Evolutionary conservation across 2,888 invertebrate species (phyloP).

Genomic region (Sclerodermus sp.): DNA sequence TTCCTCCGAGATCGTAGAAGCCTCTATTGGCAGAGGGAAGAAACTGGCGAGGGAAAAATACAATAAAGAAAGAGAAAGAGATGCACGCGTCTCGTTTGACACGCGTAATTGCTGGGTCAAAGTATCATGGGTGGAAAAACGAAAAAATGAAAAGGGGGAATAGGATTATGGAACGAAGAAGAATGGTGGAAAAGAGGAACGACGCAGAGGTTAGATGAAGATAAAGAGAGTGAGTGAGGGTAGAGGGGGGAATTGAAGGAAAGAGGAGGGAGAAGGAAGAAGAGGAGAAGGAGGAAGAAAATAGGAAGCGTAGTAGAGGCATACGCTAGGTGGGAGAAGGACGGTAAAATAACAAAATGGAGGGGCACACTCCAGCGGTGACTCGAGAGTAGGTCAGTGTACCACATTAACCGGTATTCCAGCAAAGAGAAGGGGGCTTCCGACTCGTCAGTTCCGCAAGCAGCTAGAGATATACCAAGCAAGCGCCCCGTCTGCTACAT

Average conservation of each 20-base stretch:
- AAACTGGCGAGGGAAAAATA: background rate
- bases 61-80: background rate
- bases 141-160: background rate
- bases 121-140: too few species aligned
- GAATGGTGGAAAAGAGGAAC: conserved; percentile 6
- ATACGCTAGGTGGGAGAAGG: conserved; percentile 23
- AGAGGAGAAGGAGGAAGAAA: conserved; percentile 13
- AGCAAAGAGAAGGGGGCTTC: conserved; percentile 40
- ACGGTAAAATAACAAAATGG: conserved; percentile 35
- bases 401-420: conserved; percentile 53
- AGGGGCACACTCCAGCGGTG: conserved; percentile 35
- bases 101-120: too few species aligned
- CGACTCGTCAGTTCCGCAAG: conserved; percentile 50
- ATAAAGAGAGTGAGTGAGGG: conserved; percentile 11
- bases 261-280: conserved; percentile 21
- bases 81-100: too few species aligned
- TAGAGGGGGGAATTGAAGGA: conserved; percentile 10
- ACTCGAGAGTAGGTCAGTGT: conserved; percentile 57
- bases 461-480: conserved; percentile 30
- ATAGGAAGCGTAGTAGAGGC: conserved; percentile 11
- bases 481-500: background rate
- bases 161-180: background rate
- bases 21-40: too few species aligned
- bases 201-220: conserved; percentile 10
- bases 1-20: too few species aligned